Evolutionary conservation across 2,113 vertebrate species (phyloP).

Genomic region (Peromyscus polionotus): DNA sequence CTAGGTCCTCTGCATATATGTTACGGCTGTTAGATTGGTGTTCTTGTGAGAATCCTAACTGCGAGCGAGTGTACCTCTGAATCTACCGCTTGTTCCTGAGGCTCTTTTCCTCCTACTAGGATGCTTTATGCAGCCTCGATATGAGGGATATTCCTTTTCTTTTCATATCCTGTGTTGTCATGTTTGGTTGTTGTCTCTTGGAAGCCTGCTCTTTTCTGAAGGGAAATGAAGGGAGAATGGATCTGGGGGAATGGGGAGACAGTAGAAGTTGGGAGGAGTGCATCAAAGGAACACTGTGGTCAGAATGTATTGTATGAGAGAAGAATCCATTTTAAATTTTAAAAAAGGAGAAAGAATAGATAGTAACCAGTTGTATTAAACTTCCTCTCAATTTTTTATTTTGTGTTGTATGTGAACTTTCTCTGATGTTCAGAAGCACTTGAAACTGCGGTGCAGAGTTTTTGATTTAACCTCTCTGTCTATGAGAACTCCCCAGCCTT

Average conservation of each 20-base stretch:
- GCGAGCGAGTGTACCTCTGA: background rate
- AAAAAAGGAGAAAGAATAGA: background rate
- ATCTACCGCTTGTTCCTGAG: background rate
- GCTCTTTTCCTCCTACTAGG: background rate
- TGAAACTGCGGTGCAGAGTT: background rate
- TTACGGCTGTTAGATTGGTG: background rate
- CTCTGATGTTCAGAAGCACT: background rate
- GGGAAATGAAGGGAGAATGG: background rate
- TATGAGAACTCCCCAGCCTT: background rate
- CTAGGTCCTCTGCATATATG: background rate
- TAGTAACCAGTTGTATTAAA: background rate
- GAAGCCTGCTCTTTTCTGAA: background rate
- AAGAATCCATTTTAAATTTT: background rate
- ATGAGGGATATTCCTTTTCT: background rate
- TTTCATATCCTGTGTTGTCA: background rate
- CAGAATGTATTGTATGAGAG: background rate
- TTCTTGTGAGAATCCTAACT: background rate
- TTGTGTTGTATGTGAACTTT: background rate
- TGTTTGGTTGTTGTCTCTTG: background rate
- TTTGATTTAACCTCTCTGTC: background rate
- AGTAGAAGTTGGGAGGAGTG: background rate
- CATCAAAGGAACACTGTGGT: background rate
- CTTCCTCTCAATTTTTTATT: background rate
- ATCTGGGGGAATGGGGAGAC: background rate
- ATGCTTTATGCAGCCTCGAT: background rate